Base-by-base conservation (phyloP, 2,888 invertebrate species). In the Acrobasis repandana region DNA sequence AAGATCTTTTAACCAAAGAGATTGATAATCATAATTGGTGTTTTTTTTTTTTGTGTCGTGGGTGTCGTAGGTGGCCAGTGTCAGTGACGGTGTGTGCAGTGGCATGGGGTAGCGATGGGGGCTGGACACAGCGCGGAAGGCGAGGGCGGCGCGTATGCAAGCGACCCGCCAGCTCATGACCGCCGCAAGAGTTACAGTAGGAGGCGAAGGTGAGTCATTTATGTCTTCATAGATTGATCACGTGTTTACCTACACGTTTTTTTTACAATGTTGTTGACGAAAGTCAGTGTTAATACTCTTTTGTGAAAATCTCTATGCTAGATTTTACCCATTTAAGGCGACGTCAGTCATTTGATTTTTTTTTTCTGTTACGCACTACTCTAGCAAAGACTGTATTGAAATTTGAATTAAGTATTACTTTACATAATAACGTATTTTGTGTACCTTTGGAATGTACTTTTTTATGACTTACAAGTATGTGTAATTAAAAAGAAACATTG, bases 51-150 rank as follows among this genome's bases (percentile, higher is more conserved):
- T 67, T 60, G 66, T 66, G 52, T 67, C 67, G 62, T 65, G 81
- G 86, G 89, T 86, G 88, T 85, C 85, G 81, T 68, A 74, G 75
- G 73, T 79, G 76, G 77, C 79, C 79, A 79, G 85, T 83, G 86
- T 83, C 78, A 83, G 86, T 88, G 89, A 82, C 77, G 83, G 86
- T 85, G 87, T 85, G 85, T 87, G 86, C 77, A 78, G 86, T 85
- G 88, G 85, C 76, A 90, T 88, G 90, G 88, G 88, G 82, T 86
- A 88, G 77, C 65, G 76, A 92, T 92, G 91, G 92, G 92, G 72
- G 90, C 92, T 67, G 92, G 90, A 70, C 92, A 92, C 68, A 92
- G 92, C 80, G 91, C 89, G 78, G 92, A 92, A 77, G 89, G 88
- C 72, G 90, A 87, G 60, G 85, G 83, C 73, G 87, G 89, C 79